phyloP scores from a whole-genome alignment of 2,797 vertebrate genomes.

The Ara ararauna region DNA sequence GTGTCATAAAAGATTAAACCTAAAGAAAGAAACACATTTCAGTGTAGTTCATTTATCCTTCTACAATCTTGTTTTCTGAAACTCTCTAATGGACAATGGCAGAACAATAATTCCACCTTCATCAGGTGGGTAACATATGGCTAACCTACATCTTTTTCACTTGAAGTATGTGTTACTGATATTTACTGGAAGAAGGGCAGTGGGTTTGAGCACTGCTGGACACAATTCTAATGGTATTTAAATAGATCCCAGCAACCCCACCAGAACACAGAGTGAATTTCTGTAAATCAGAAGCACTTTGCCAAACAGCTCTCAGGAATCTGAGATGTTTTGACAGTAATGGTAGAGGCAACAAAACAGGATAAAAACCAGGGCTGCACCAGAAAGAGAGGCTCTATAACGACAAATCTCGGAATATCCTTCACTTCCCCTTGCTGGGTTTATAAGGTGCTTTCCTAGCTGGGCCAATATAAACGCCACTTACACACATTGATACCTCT shows the following conservation, averaged over 20 bases:
- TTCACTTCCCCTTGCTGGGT: neutral
- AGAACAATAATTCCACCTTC: neutral
- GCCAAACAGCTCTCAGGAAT: neutral
- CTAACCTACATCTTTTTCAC: neutral
- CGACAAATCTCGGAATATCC: neutral
- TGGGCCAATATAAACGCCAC: neutral
- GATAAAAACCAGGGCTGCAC: neutral
- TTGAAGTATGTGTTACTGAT: neutral
- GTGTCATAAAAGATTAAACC: slow-evolving; percentile 96
- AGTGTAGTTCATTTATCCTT: neutral
- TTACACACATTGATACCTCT: neutral
- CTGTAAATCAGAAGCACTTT: neutral
- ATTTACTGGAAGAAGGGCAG: neutral
- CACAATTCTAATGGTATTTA: neutral
- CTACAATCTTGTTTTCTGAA: neutral
- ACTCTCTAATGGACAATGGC: rapidly evolving
- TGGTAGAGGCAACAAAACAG: neutral
- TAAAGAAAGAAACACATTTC: slow-evolving; percentile 30
- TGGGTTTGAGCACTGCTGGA: neutral
- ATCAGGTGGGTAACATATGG: neutral
- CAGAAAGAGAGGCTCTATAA: neutral
- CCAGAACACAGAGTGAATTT: neutral
- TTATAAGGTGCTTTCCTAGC: neutral
- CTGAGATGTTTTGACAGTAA: slow-evolving; percentile 1
- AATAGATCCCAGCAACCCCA: neutral